A percentile compares a stretch with the other conserved stretches of the same genome.
phyloP scores from a whole-genome alignment of 2,888 invertebrate genomes.

The Willowsia nigromaculata region DNA sequence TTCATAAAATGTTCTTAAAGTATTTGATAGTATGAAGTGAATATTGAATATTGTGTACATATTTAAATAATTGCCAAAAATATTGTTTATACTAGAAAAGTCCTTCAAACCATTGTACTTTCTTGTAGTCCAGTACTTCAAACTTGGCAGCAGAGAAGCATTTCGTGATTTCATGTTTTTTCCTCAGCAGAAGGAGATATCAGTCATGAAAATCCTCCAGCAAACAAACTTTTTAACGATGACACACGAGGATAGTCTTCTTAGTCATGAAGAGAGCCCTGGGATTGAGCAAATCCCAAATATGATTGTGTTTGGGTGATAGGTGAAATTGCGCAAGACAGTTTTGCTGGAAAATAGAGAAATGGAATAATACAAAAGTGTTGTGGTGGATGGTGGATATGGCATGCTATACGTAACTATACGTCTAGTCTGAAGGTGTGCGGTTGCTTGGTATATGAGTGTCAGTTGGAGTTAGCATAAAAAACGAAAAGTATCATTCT shows the following conservation, averaged over 20 bases:
- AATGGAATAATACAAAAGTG: not conserved
- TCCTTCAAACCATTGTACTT: no score
- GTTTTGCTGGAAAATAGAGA: not conserved
- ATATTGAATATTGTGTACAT: not conserved
- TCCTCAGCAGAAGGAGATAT: not conserved
- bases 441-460: not conserved
- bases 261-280: not conserved
- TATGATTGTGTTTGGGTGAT: not conserved
- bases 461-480: not conserved
- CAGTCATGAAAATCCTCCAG: not conserved
- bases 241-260: not conserved
- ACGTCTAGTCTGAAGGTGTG: not conserved
- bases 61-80: no score
- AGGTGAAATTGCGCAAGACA: constrained; percentile 1
- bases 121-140: not conserved
- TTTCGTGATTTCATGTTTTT: not conserved
- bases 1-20: no score
- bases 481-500: not conserved
- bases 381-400: not conserved
- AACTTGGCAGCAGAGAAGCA: not conserved
- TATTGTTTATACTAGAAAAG: no score
- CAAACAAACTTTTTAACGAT: not conserved
- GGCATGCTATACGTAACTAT: not conserved
- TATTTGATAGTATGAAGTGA: no score
- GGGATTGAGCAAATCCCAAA: not conserved